Conservation (phyloP, 2,113 vertebrate genomes). For the Oreotrochilus melanogaster region DNA sequence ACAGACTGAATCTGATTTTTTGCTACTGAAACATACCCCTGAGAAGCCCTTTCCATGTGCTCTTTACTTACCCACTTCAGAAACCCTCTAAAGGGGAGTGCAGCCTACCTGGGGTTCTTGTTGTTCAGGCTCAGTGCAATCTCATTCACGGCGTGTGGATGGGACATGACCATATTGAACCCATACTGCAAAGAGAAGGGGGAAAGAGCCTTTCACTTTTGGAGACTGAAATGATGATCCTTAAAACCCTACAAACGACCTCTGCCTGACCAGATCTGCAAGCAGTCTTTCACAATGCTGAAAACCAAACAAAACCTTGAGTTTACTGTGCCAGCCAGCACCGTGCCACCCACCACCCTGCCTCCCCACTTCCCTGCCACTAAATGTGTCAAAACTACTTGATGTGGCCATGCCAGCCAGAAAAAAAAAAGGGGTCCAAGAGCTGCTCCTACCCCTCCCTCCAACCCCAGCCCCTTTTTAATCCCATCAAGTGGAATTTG, state of each 20-base stretch:
- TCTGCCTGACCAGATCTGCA: neutral
- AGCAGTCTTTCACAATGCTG: too few species aligned
- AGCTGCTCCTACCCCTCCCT: neutral
- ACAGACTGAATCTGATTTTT: neutral
- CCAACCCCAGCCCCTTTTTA: neutral
- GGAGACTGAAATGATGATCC: neutral
- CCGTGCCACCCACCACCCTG: rapidly evolving
- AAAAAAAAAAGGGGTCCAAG: neutral
- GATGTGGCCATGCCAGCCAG: neutral
- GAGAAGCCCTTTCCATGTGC: neutral
- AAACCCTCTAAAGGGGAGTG: neutral
- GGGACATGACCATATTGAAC: constrained; percentile 99
- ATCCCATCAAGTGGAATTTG: neutral
- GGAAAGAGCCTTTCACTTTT: neutral
- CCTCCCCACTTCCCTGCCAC: neutral
- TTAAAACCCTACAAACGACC: neutral
- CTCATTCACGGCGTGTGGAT: constrained; percentile 95
- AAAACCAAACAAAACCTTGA: neutral
- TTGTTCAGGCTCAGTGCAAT: constrained; percentile 97
- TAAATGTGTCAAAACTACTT: rapidly evolving
- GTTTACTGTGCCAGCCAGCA: neutral
- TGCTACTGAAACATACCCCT: neutral
- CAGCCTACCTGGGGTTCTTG: constrained; percentile 92
- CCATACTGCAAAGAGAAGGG: constrained; percentile 84
- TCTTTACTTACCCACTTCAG: neutral